These are phyloP conservation scores for Macheiramphus alcinus DNA, from an alignment of 2,113 vertebrate genomes.

Conservation along the genomic window DNA sequence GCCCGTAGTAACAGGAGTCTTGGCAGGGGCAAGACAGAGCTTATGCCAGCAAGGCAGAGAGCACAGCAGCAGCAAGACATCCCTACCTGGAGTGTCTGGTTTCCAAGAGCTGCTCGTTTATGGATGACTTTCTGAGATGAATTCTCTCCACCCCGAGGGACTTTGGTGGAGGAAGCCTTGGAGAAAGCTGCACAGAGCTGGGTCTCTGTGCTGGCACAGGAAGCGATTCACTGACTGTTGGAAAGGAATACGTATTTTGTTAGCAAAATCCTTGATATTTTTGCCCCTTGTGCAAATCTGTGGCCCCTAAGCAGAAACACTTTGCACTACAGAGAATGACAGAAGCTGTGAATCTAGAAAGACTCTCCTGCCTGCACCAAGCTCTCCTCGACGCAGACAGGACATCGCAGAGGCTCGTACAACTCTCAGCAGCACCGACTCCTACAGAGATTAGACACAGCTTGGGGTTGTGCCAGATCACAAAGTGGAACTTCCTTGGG, in stretches of 20 bases:
- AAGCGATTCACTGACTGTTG: slow-evolving; percentile 73
- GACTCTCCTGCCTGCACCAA: not conserved
- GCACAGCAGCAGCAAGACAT: fast-evolving
- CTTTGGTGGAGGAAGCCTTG: slow-evolving; percentile 82
- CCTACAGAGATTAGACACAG: not conserved
- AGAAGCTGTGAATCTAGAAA: not conserved
- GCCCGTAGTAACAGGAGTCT: not conserved
- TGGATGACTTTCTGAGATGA: slow-evolving; percentile 76
- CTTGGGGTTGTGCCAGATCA: not conserved
- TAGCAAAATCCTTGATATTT: not conserved
- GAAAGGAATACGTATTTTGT: not conserved
- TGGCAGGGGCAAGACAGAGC: not conserved
- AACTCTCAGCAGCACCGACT: not conserved
- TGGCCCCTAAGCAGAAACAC: not conserved
- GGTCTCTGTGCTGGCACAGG: slow-evolving; percentile 73
- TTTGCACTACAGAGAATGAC: not conserved
- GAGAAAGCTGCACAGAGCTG: slow-evolving; percentile 85
- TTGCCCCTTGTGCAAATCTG: not conserved
- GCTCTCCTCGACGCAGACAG: not conserved
- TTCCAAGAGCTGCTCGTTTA: slow-evolving; percentile 73
- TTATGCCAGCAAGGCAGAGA: not conserved
- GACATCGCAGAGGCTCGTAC: fast-evolving
- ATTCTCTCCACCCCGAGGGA: slow-evolving; percentile 77
- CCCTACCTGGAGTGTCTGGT: slow-evolving; percentile 71
- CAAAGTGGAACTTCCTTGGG: not conserved